These are phyloP conservation scores for Resseliella maxima DNA, from an alignment of 2,888 invertebrate species.

Conservation along the genomic window DNA sequence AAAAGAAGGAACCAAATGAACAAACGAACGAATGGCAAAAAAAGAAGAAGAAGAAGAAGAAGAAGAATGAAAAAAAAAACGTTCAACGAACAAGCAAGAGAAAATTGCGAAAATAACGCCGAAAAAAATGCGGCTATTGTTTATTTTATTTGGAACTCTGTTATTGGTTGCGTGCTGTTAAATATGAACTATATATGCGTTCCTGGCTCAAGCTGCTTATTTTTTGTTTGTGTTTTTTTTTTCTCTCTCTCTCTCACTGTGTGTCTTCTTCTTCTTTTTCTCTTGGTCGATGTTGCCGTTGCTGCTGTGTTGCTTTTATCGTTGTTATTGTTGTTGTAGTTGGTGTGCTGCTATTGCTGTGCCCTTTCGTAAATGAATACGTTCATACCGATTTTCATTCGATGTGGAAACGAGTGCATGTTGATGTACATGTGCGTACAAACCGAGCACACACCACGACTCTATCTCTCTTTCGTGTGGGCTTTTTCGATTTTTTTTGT, in stretches of 20 bases:
- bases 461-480: background rate
- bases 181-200: conserved; percentile 47
- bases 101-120: conserved; percentile 43
- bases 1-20: conserved; percentile 8
- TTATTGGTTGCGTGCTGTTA: conserved; percentile 53
- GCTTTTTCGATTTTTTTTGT: too few species aligned
- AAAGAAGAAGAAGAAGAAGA: background rate
- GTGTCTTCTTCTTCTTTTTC: background rate
- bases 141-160: conserved; percentile 51
- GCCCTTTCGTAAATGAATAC: background rate
- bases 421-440: conserved; percentile 40
- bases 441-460: background rate
- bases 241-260: too few species aligned
- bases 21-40: background rate
- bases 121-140: conserved; percentile 39
- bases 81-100: background rate
- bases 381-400: conserved; percentile 8
- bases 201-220: conserved; percentile 19
- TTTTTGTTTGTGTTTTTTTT: background rate
- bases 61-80: background rate
- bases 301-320: background rate
- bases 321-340: background rate
- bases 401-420: conserved; percentile 28
- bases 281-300: background rate
- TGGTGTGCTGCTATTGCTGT: background rate